These are phyloP conservation scores for Blastomussa wellsi DNA, from an alignment of 92 coral and sea anemone genomes.

Conservation along the genomic window DNA sequence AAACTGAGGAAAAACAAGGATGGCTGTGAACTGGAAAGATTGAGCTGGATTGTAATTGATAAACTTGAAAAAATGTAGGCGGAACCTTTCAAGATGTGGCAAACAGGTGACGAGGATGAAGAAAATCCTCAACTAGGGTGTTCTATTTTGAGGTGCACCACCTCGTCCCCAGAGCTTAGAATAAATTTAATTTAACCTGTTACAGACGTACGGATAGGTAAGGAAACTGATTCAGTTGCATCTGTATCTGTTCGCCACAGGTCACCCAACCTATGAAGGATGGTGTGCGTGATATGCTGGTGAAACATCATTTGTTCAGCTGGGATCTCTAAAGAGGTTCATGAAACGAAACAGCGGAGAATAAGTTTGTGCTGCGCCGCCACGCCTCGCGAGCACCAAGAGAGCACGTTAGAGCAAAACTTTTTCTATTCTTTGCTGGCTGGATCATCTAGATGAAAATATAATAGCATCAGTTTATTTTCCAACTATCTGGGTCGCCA, in stretches of 20 bases:
- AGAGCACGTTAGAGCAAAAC: not conserved
- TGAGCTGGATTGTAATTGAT: too few species aligned
- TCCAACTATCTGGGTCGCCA: too few species aligned
- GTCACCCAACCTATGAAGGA: constrained; percentile 99
- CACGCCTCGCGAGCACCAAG: not conserved
- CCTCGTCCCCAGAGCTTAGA: not conserved
- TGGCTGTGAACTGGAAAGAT: too few species aligned
- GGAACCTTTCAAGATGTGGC: too few species aligned
- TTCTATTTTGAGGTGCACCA: not conserved
- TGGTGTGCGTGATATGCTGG: constrained; percentile 98
- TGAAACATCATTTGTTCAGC: constrained; percentile 97
- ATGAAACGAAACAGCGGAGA: not conserved
- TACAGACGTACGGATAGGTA: too few species aligned
- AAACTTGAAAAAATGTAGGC: too few species aligned
- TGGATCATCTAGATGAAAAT: too few species aligned
- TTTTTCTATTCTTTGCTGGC: not conserved
- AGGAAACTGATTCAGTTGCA: too few species aligned
- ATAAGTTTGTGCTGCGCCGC: not conserved
- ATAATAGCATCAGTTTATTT: not conserved
- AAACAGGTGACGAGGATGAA: not conserved
- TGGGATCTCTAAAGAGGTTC: constrained; percentile 77
- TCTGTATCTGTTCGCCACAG: too few species aligned
- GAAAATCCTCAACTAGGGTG: not conserved
- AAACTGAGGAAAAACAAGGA: too few species aligned
- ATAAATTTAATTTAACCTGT: not conserved